Evolutionary conservation across 2,888 invertebrate species (phyloP).

Genomic region (Lycia hirtaria): DNA sequence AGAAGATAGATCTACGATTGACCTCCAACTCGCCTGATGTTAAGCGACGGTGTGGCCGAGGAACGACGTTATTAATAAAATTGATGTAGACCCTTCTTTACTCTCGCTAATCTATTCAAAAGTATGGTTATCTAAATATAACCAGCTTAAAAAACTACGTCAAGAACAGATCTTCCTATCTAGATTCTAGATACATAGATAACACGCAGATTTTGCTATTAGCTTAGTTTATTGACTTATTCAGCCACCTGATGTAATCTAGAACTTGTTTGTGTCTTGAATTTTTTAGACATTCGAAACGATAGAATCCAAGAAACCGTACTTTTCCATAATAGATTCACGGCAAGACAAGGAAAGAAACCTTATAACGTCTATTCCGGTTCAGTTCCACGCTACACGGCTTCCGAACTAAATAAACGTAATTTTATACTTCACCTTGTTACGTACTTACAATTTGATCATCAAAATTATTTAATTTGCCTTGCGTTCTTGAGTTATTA

Average conservation of each 20-base stretch:
- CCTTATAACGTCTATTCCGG: slow-evolving; percentile 51
- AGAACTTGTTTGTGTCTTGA: not conserved
- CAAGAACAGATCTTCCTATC: too few species aligned
- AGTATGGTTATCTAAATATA: not conserved
- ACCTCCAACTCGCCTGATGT: too few species aligned
- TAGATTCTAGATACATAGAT: not conserved
- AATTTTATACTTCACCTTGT: slow-evolving; percentile 44
- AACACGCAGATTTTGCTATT: slow-evolving; percentile 3
- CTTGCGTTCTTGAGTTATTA: slow-evolving; percentile 21
- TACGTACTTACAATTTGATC: slow-evolving; percentile 32
- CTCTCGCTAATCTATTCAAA: not conserved
- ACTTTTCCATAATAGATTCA: slow-evolving; percentile 18
- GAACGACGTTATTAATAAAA: too few species aligned
- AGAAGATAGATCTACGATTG: too few species aligned
- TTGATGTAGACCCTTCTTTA: not conserved
- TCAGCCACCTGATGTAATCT: slow-evolving; percentile 1
- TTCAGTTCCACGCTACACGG: slow-evolving; percentile 48
- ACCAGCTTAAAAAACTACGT: not conserved
- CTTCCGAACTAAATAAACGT: slow-evolving; percentile 48
- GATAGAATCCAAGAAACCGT: slow-evolving; percentile 2
- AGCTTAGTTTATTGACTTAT: slow-evolving; percentile 14
- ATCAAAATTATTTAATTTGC: slow-evolving; percentile 14
- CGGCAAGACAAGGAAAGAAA: slow-evolving; percentile 56
- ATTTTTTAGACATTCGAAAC: not conserved
- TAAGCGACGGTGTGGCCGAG: too few species aligned